Evolutionary conservation across 2,888 invertebrate genomes (phyloP), one percentile per base, ranked within the genome.

Genomic region (Dasysyrphus albostriatus): DNA sequence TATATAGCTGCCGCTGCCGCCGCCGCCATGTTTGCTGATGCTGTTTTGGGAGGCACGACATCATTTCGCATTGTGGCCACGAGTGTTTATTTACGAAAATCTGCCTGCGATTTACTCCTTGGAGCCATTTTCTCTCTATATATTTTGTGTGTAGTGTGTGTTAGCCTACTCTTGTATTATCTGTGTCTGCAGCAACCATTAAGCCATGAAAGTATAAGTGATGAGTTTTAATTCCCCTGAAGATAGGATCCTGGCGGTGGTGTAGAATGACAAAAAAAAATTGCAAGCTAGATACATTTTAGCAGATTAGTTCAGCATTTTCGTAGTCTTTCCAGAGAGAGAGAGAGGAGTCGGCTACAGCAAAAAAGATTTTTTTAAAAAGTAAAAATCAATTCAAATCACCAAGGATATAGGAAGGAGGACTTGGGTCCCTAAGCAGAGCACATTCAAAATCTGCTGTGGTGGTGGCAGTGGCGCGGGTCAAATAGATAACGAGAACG

Each of bases 181-280:
- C 47, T 61, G 42, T 61, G 67, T 79, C 65, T 79, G 79, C 59
- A 34, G 32, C 47, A 44, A 42, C 49, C 47, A 44, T 54, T 51
- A 54, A 54, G 54, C 59, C 69, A 37, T 61, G 24, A 51, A 73
- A 72, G 58, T 72, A 80, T 81, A 82, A 82, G 82, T 85, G 85
- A 85, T 85, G 85, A 85, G 82, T 85, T 85, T 85, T 74, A 85
- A 85, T 85, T 85, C 77, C 82, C 85, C 39, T 78, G 74, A 69
- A 44, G 73, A 83, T 69, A 69, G 82, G 63, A 82, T 77, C 42
- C 65, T 65, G 10, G 12, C 29, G n/a, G n/a, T 42, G 56, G 19
- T 16, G n/a, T n/a, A n/a, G 10, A 12, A 19, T n/a, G n/a, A 32
- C 2, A n/a, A n/a, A 29, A 37, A 81, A 61, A 77, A 85, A 85